Conservation (phyloP, 2,888 invertebrate species). For the Tineola bisselliella region DNA sequence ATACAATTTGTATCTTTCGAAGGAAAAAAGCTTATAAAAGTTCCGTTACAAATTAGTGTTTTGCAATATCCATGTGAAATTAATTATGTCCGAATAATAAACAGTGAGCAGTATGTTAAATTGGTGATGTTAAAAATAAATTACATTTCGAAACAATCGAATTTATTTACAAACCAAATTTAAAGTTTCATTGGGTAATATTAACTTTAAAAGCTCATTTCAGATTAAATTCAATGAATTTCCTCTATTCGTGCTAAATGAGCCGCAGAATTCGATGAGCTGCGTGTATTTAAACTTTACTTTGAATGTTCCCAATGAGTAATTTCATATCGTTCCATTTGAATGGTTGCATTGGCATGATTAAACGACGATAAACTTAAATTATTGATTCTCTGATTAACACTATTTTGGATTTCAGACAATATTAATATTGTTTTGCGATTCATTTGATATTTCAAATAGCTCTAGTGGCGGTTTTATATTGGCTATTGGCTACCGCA, state of each 20-base stretch:
- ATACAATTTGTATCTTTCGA: constrained; percentile 24
- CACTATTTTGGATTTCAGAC: background rate
- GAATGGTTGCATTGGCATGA: background rate
- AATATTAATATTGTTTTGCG: no score
- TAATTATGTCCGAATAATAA: background rate
- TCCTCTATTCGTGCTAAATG: constrained; percentile 8
- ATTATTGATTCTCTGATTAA: background rate
- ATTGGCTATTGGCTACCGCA: no score
- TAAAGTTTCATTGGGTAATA: background rate
- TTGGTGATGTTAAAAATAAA: background rate
- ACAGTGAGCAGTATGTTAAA: background rate
- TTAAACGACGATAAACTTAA: constrained; percentile 3
- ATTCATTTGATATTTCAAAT: no score
- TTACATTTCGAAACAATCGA: background rate
- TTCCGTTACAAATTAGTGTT: background rate
- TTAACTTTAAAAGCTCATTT: constrained; percentile 3
- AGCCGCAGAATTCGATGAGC: constrained; percentile 9
- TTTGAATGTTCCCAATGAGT: constrained; percentile 10
- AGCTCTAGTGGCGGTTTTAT: no score
- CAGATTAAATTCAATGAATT: background rate
- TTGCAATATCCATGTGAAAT: background rate
- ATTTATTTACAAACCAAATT: background rate
- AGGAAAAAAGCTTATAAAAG: background rate
- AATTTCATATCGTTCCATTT: constrained; percentile 1
- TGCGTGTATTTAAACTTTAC: constrained; percentile 10